Evolutionary conservation across 2,888 invertebrate genomes (phyloP).

Genomic region (Agriopis marginaria): DNA sequence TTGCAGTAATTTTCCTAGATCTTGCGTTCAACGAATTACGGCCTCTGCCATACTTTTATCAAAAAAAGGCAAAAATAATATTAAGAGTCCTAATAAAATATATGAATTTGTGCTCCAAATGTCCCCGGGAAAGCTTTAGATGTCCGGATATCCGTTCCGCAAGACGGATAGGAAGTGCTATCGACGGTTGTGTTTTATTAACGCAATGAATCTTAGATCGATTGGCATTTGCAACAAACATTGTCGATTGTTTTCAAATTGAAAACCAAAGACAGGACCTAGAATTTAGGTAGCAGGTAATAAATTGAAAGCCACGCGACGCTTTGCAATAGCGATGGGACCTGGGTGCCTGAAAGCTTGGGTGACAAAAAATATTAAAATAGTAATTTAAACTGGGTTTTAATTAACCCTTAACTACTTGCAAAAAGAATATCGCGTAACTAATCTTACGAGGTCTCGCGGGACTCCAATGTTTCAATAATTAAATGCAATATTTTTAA

Average conservation of each 20-base stretch:
- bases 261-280: neutral
- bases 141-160: conserved; percentile 18
- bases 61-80: neutral
- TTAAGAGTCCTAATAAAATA: conserved; percentile 13
- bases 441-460: too few relatives aligned
- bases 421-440: too few relatives aligned
- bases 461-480: too few relatives aligned
- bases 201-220: conserved; percentile 25
- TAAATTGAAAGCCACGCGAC: neutral
- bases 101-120: conserved; percentile 20
- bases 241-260: conserved; percentile 8
- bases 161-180: conserved; percentile 24
- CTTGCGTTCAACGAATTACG: too few relatives aligned
- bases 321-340: neutral
- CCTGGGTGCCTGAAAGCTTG: too few relatives aligned
- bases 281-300: neutral
- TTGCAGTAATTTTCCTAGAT: too few relatives aligned
- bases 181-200: conserved; percentile 26
- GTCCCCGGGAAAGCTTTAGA: conserved; percentile 18
- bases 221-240: conserved; percentile 15
- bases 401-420: too few relatives aligned
- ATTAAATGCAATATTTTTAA: too few relatives aligned
- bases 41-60: neutral
- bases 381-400: too few relatives aligned
- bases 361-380: too few relatives aligned